Base-by-base conservation (phyloP, 2,797 vertebrate genomes). In the Hippopotamyrus pictus region DNA sequence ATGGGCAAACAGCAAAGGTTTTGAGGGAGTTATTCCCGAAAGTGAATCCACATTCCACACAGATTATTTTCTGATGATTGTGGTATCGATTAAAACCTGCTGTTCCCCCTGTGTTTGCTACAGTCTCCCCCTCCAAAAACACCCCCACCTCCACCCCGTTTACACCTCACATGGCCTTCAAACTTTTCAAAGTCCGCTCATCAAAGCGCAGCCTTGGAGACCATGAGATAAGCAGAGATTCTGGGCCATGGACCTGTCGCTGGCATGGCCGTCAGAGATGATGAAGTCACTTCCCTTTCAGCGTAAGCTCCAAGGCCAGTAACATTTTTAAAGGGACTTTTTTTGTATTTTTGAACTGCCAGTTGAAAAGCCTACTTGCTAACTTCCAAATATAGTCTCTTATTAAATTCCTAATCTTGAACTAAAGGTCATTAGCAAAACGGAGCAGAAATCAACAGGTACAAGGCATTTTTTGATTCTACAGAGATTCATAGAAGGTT, bases 141-240 rank as follows among this genome's bases (percentile, higher is more conserved):
- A 54, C n/a, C n/a, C 19, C 19, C 3, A 0, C 44, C 44, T 44
- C 79, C 5, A 12, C 41, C 59, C 54, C 83, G 22, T 37, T 54
- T 85, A 54, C 86, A 86, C 83, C 83, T 14, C 25, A 51, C n/a
- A 46, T 1, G 86, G 51, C 51, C 86, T 87, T 53, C 86, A 87
- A 87, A 51, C 59, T 54, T 50, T 89, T 89, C 46, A 73, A 69
- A 25, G 29, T 37, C 33, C 9, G 3, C 57, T 86, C 88, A 59
- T 89, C 88, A 89, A 89, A 89, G 88, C n/a, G 7, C 25, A 59
- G 44, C 57, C 88, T 69, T 50, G 29, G 82, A 69, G 25, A 73
- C 54, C 12, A 29, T 37, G 46, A 86, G 88, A 89, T 86, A 86
- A 53, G 83, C 88, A 86, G 46, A 44, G 25, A 86, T 51, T n/a